These are phyloP conservation scores for Drymodes brunneopygia DNA, from an alignment of 2,113 vertebrate genomes.

Conservation along the genomic window DNA sequence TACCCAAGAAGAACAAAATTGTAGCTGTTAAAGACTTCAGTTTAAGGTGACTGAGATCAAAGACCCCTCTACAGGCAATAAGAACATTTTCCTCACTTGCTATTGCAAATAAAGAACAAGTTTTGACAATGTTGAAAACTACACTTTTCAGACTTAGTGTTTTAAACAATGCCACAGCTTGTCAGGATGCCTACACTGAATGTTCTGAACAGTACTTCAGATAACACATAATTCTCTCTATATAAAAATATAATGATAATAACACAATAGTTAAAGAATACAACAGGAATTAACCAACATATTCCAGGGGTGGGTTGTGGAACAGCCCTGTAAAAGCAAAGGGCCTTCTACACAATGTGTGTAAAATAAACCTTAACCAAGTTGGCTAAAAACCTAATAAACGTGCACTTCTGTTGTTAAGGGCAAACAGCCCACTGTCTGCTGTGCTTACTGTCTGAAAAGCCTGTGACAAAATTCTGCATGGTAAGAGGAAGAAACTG, in stretches of 20 bases:
- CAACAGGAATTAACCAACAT: not conserved
- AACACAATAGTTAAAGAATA: not conserved
- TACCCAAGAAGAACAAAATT: not conserved
- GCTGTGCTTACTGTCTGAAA: not conserved
- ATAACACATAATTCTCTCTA: not conserved
- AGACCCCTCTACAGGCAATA: not conserved
- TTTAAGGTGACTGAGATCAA: not conserved
- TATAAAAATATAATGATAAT: not conserved
- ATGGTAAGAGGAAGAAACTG: slow-evolving; percentile 39
- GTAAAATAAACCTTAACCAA: not conserved
- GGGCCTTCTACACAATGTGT: not conserved
- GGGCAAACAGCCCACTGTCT: not conserved
- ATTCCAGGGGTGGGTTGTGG: not conserved
- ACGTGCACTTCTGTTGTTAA: not conserved
- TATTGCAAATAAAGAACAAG: not conserved
- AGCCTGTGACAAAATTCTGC: not conserved
- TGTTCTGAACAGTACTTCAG: not conserved
- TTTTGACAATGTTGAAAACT: not conserved
- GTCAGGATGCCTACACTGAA: not conserved
- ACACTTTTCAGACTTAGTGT: not conserved
- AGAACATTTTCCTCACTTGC: not conserved
- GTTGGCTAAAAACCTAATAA: not conserved
- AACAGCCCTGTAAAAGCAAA: not conserved
- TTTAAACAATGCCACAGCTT: not conserved
- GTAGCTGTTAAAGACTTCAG: not conserved